phyloP scores from a whole-genome alignment of 2,888 invertebrate species.

The Cerastis rubricosa region DNA sequence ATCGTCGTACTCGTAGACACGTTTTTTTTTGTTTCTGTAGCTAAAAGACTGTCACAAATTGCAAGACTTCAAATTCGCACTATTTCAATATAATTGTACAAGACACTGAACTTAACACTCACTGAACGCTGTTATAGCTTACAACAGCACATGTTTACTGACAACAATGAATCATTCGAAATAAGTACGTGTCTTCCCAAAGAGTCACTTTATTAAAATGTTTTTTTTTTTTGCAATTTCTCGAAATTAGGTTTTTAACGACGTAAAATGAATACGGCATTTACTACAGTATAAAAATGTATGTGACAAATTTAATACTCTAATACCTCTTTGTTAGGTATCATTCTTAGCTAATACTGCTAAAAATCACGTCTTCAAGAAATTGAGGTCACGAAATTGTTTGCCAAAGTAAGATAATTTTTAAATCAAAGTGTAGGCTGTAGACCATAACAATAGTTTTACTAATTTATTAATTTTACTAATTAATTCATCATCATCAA shows the following conservation, averaged over 20 bases:
- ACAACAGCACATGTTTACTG: background rate
- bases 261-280: background rate
- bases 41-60: background rate
- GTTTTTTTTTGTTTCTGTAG: background rate
- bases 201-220: background rate
- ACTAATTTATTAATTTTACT: too few species aligned
- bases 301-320: constrained; percentile 7
- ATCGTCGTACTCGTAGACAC: background rate
- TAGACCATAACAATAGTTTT: too few species aligned
- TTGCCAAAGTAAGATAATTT: background rate
- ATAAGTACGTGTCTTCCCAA: background rate
- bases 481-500: too few species aligned
- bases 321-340: background rate
- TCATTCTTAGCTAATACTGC: background rate
- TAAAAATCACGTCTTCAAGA: constrained; percentile 19
- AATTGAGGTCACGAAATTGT: constrained; percentile 26
- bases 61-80: background rate
- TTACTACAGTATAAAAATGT: background rate
- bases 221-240: background rate
- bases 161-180: background rate
- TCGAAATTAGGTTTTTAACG: background rate
- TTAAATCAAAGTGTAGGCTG: too few species aligned
- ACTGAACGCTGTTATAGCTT: background rate
- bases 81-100: background rate
- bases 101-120: background rate